A percentile compares a stretch with the other conserved stretches of the same genome.
These are phyloP conservation scores for Ennomos fuscantarius DNA, from an alignment of 2,888 invertebrate genomes.

Conservation along the genomic window DNA sequence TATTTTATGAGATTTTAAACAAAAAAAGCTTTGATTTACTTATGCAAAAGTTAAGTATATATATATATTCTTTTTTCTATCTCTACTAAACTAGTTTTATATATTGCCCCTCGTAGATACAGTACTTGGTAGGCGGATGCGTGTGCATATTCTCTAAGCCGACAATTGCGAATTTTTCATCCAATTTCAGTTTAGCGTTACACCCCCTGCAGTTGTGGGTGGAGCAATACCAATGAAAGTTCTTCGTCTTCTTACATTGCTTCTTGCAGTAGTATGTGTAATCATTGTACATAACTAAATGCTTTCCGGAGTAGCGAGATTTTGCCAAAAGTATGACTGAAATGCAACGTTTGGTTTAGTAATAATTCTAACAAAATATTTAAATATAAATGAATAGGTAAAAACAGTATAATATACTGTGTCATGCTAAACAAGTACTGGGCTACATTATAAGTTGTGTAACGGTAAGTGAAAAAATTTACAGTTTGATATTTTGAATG, in stretches of 20 bases:
- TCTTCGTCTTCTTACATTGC: constrained; percentile 64
- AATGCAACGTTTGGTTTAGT: constrained; percentile 36
- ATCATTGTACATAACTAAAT: constrained; percentile 66
- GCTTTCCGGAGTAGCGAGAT: constrained; percentile 70
- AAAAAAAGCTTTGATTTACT: neutral
- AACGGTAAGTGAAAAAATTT: too few species aligned
- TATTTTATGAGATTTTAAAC: too few species aligned
- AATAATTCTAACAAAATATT: too few species aligned
- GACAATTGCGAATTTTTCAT: constrained; percentile 62
- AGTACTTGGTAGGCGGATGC: constrained; percentile 68
- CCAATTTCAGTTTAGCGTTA: constrained; percentile 66
- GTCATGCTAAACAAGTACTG: too few species aligned
- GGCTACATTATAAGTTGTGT: too few species aligned
- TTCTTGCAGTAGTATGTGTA: constrained; percentile 76
- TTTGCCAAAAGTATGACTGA: constrained; percentile 67
- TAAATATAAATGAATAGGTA: too few species aligned
- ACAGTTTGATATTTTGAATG: too few species aligned
- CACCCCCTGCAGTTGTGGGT: constrained; percentile 74
- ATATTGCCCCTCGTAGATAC: constrained; percentile 66
- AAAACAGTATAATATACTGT: too few species aligned
- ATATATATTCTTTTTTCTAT: too few species aligned
- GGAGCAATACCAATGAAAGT: constrained; percentile 74
- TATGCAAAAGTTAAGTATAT: too few species aligned
- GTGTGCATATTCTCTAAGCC: constrained; percentile 60
- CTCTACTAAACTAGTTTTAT: constrained; percentile 47